phyloP scores from a whole-genome alignment of 2,797 vertebrate species.

The Poecilia picta region DNA sequence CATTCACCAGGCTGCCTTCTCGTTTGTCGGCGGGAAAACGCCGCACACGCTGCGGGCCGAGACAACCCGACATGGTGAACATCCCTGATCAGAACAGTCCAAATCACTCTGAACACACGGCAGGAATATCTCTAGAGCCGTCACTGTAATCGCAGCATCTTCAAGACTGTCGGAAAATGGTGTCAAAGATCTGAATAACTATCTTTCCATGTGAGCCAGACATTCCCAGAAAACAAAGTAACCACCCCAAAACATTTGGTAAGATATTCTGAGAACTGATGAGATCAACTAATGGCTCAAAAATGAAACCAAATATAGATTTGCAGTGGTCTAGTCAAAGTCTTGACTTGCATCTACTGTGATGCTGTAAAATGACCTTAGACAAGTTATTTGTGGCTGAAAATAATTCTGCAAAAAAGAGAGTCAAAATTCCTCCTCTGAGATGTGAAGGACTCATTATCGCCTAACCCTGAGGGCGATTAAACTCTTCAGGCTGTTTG shows the following conservation, averaged over 20 bases:
- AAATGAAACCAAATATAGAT: neutral
- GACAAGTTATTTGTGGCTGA: neutral
- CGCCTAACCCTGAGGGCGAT: neutral
- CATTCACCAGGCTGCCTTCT: too few relatives aligned
- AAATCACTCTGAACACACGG: too few relatives aligned
- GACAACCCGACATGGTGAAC: too few relatives aligned
- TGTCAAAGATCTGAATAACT: too few relatives aligned
- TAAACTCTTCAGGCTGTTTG: neutral
- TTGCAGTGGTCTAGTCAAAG: neutral
- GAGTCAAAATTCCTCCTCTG: neutral
- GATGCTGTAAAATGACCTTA: neutral
- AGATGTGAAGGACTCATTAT: neutral
- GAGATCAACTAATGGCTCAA: neutral
- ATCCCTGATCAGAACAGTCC: too few relatives aligned
- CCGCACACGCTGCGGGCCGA: too few relatives aligned
- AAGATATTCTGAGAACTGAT: neutral
- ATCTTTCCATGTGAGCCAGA: too few relatives aligned
- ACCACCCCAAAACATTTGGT: neutral
- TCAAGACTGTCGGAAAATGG: too few relatives aligned
- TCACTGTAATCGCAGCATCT: neutral
- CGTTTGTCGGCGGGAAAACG: too few relatives aligned
- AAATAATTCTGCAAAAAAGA: neutral
- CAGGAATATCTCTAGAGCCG: too few relatives aligned
- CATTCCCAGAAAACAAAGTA: neutral
- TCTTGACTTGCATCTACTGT: too few relatives aligned